Conservation (phyloP, 1,140 invertebrate genomes). For the Caerostris extrusa region DNA sequence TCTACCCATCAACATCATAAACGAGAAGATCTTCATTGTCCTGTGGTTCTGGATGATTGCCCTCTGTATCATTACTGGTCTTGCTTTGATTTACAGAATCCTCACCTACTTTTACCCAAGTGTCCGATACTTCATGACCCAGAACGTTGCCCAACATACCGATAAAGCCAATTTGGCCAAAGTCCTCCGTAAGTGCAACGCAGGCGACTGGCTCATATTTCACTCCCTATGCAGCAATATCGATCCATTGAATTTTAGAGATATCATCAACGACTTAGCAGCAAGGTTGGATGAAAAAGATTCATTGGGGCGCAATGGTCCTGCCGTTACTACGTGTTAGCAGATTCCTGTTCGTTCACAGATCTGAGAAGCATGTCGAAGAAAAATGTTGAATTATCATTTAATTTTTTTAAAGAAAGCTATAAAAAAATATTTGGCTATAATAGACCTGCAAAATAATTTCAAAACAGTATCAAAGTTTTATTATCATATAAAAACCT, state of each 20-base stretch:
- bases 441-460: no score
- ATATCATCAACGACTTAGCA: slow-evolving; percentile 77
- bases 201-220: slow-evolving; percentile 92
- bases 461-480: no score
- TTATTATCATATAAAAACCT: no score
- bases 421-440: no score
- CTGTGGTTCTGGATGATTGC: slow-evolving; percentile 85
- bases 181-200: slow-evolving; percentile 82
- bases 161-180: slow-evolving; percentile 62
- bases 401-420: no score
- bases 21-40: slow-evolving; percentile 90
- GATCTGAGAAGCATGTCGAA: no score
- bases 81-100: slow-evolving; percentile 89
- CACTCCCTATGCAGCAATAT: slow-evolving; percentile 92
- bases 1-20: slow-evolving; percentile 88
- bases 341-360: background rate
- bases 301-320: background rate
- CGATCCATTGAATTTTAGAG: slow-evolving; percentile 82
- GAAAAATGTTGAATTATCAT: no score
- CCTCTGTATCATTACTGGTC: slow-evolving; percentile 84
- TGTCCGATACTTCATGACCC: slow-evolving; percentile 64
- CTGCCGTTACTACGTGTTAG: background rate
- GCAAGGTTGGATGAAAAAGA: background rate
- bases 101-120: slow-evolving; percentile 86
- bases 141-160: slow-evolving; percentile 53